Evolutionary conservation across 2,113 vertebrate species (phyloP).

Genomic region (Ictalurus punctatus): DNA sequence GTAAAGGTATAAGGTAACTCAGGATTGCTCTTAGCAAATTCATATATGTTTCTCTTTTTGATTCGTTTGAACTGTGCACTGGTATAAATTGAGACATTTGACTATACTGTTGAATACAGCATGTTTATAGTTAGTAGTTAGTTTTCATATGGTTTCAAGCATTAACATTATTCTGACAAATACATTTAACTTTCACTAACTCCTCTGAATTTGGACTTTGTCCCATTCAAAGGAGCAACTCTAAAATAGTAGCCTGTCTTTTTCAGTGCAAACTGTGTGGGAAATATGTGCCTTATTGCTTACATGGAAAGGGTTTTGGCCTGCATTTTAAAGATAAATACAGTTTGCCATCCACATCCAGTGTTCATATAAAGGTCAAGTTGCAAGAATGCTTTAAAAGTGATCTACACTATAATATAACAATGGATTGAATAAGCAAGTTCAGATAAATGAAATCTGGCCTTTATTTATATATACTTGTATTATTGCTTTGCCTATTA

Average conservation of each 20-base stretch:
- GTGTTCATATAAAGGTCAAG: conserved; percentile 15
- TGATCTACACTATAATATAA: background rate
- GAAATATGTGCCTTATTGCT: conserved; percentile 15
- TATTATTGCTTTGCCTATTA: background rate
- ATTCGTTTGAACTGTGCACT: background rate
- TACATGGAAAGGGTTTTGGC: conserved; percentile 11
- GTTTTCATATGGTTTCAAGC: background rate
- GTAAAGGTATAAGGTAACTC: background rate
- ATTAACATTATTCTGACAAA: background rate
- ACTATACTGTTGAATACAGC: background rate
- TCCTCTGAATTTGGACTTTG: background rate
- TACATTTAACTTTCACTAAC: background rate
- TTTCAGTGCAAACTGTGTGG: conserved; percentile 3
- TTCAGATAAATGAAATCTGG: background rate
- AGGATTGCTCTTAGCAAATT: background rate
- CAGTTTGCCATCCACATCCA: conserved; percentile 15
- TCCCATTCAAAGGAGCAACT: background rate
- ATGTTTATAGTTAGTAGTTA: background rate
- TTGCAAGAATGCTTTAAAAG: background rate
- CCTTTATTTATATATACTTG: background rate
- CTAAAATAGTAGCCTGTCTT: conserved; percentile 40
- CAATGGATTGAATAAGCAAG: background rate
- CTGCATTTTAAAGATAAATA: conserved; percentile 18
- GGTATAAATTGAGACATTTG: background rate
- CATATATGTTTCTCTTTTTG: background rate